A percentile compares a stretch with the other conserved stretches of the same genome.
Conservation (phyloP, 1,140 invertebrate species). For the Thaumatotibia leucotreta region DNA sequence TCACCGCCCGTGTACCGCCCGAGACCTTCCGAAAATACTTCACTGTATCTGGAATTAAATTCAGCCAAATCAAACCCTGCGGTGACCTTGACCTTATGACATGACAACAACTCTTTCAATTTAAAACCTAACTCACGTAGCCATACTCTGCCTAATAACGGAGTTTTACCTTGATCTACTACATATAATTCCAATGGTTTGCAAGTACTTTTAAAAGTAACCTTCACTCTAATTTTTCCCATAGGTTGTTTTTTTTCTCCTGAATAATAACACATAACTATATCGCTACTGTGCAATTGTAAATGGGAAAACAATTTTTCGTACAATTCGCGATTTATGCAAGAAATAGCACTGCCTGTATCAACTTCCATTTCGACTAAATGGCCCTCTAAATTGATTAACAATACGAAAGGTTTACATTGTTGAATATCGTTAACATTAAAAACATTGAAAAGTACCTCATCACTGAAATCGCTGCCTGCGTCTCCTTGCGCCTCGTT, state of each 20-base stretch:
- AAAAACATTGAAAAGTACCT: not conserved
- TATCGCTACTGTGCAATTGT: not conserved
- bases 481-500: not conserved
- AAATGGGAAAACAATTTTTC: not conserved
- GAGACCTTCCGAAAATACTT: not conserved
- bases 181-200: not conserved
- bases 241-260: not conserved
- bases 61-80: not conserved
- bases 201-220: not conserved
- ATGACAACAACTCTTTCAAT: not conserved
- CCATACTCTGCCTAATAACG: not conserved
- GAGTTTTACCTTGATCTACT: not conserved
- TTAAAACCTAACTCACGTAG: not conserved
- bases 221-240: slow-evolving; percentile 1
- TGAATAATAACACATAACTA: slow-evolving; percentile 8
- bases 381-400: not conserved
- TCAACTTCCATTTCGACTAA: not conserved
- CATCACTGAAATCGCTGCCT: not conserved
- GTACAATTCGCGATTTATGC: not conserved
- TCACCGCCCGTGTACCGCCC: slow-evolving; percentile 12
- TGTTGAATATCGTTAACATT: not conserved
- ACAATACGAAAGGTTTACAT: not conserved
- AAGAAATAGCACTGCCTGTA: not conserved
- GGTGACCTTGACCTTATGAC: not conserved
- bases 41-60: slow-evolving; percentile 11